phyloP scores from a whole-genome alignment of 37 sponge, comb jelly and placozoan species.

The Halichondria panicea region DNA sequence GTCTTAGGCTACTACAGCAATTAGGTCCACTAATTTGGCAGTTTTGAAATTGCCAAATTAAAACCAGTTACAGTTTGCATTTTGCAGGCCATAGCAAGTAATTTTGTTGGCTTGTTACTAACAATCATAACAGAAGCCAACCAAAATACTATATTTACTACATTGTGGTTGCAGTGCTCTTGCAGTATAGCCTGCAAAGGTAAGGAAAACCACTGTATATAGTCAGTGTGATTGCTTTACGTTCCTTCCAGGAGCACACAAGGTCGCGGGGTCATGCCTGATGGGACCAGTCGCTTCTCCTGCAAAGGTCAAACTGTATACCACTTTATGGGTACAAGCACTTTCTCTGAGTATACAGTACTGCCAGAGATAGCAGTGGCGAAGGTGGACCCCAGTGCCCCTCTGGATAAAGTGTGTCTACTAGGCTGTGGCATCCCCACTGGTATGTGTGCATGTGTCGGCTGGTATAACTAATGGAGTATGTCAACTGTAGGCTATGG shows the following conservation, averaged over 20 bases:
- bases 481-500: conserved; percentile 69
- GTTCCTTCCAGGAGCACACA: conserved; percentile 54
- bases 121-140: no score
- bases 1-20: no score
- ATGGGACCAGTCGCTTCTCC: conserved; percentile 80
- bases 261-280: conserved; percentile 95
- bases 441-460: conserved; percentile 27
- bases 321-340: conserved; percentile 97
- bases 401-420: conserved; percentile 85
- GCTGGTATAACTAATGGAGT: neutral
- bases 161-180: no score
- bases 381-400: conserved; percentile 76
- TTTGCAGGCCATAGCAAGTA: no score
- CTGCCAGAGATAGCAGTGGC: conserved; percentile 91
- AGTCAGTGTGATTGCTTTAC: no score
- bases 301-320: conserved; percentile 78
- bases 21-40: no score
- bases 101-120: no score
- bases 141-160: no score
- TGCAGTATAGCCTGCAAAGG: no score
- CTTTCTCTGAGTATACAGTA: conserved; percentile 96
- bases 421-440: conserved; percentile 97
- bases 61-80: no score
- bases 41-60: no score
- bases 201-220: no score